Percentiles rank a stretch among this genome's conserved stretches.
These are phyloP conservation scores for Rhagologus leucostigma DNA, from an alignment of 2,113 vertebrate species.

Conservation along the genomic window DNA sequence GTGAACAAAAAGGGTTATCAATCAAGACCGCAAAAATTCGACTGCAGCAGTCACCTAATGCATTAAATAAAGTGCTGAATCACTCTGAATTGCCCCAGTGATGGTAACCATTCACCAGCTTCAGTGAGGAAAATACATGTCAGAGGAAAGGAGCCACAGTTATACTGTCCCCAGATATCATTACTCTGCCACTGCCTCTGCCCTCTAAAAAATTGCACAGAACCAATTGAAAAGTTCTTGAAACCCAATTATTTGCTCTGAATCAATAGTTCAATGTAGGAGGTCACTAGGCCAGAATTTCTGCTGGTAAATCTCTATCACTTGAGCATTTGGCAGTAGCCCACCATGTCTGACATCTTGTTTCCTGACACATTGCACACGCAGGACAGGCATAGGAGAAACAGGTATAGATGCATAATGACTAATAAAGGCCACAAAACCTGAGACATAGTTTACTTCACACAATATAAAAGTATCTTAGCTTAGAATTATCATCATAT, in stretches of 20 bases:
- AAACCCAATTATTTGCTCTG: conserved; percentile 7
- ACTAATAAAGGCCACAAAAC: background rate
- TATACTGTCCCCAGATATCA: background rate
- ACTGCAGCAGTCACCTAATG: background rate
- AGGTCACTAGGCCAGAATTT: background rate
- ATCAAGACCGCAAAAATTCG: background rate
- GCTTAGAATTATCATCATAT: background rate
- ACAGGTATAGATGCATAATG: background rate
- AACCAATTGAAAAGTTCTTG: background rate
- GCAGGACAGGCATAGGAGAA: background rate
- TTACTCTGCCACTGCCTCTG: background rate
- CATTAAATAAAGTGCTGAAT: conserved; percentile 4
- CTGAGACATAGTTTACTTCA: background rate
- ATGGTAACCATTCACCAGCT: background rate
- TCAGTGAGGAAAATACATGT: background rate
- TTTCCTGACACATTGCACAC: background rate
- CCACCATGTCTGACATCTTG: background rate
- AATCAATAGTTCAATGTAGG: conserved; percentile 5
- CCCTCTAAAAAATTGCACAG: background rate
- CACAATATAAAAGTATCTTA: background rate
- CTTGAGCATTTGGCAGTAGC: background rate
- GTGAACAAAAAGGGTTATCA: background rate
- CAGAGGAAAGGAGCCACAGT: background rate
- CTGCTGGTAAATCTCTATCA: background rate
- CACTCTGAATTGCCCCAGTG: background rate